These are phyloP conservation scores for Drosophila eohydei DNA, from an alignment of 2,888 invertebrate genomes.

Conservation along the genomic window DNA sequence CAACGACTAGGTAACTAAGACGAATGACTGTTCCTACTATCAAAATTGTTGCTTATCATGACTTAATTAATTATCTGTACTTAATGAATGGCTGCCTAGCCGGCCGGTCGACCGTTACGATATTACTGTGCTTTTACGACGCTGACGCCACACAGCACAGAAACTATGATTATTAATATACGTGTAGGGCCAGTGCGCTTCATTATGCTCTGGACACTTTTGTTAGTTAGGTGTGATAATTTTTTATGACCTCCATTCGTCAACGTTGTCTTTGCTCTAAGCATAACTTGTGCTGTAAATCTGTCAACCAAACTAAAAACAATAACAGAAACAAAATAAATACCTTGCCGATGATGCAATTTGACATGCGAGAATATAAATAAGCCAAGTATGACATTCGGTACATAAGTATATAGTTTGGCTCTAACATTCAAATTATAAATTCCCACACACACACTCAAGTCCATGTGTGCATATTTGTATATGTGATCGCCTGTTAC, in stretches of 20 bases:
- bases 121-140: conserved; percentile 36
- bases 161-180: conserved; percentile 22
- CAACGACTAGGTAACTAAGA: conserved; percentile 28
- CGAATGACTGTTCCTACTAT: conserved; percentile 49
- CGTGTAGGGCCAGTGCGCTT: conserved; percentile 17
- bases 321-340: conserved; percentile 28
- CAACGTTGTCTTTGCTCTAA: conserved; percentile 18
- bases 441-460: conserved; percentile 23
- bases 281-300: conserved; percentile 48
- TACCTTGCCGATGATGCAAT: conserved; percentile 71
- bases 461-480: conserved; percentile 1
- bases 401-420: conserved; percentile 34
- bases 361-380: conserved; percentile 40
- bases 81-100: conserved; percentile 38
- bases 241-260: conserved; percentile 52
- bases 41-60: conserved; percentile 58
- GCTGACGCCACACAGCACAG: conserved; percentile 22
- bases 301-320: conserved; percentile 25
- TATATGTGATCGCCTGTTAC: conserved; percentile 33
- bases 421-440: conserved; percentile 39
- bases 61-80: conserved; percentile 71
- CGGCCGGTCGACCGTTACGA: conserved; percentile 48
- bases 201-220: conserved; percentile 39
- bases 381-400: conserved; percentile 46
- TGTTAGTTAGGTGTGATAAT: conserved; percentile 50